A percentile compares a stretch with the other conserved stretches of the same genome.
phyloP scores from a whole-genome alignment of 2,797 vertebrate species.

The Lepilemur ruficaudatus region DNA sequence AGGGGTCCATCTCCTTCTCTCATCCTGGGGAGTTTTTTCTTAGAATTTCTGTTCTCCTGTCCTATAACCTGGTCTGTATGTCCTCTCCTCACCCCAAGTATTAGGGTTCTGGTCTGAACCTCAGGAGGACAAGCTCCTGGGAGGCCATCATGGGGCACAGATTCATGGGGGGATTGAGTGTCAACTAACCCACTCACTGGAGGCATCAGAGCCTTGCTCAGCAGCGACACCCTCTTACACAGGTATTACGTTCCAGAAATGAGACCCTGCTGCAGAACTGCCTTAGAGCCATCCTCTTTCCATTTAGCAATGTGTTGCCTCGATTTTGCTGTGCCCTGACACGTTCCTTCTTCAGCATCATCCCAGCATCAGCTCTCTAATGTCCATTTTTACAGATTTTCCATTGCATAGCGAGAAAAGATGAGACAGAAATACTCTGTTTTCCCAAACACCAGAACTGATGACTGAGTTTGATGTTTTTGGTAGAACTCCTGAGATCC shows the following conservation, averaged over 20 bases:
- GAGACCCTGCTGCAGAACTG: not conserved
- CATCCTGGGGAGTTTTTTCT: too few relatives aligned
- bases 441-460: not conserved
- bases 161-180: not conserved
- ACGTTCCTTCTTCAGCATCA: not conserved
- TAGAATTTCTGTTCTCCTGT: not conserved
- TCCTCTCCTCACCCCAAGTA: not conserved
- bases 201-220: not conserved
- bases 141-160: not conserved
- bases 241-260: not conserved
- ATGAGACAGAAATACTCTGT: not conserved
- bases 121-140: not conserved
- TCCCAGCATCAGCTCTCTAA: not conserved
- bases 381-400: not conserved
- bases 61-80: not conserved
- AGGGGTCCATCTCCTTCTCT: not conserved
- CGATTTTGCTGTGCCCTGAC: not conserved
- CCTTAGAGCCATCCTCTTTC: not conserved
- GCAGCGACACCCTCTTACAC: not conserved
- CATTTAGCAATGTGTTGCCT: not conserved
- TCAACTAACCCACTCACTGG: not conserved
- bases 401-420: not conserved
- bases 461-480: not conserved
- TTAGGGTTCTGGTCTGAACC: not conserved
- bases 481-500: not conserved